A percentile compares a stretch with the other conserved stretches of the same genome.
These are phyloP conservation scores for Hirtodrosophila cameraria DNA, from an alignment of 2,888 invertebrate species.

Conservation along the genomic window DNA sequence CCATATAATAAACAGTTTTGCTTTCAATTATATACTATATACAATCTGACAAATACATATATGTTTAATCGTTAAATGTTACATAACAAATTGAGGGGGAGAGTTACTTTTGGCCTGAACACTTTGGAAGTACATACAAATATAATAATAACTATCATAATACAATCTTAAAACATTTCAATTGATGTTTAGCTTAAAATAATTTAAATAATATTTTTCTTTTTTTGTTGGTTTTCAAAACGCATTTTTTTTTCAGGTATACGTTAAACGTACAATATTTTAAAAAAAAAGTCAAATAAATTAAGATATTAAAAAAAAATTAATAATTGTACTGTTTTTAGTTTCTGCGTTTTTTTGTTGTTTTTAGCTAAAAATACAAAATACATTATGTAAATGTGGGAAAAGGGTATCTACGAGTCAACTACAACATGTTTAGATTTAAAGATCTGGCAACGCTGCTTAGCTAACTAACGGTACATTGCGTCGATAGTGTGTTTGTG, in stretches of 20 bases:
- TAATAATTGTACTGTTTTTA: conserved; percentile 57
- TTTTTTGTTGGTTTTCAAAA: conserved; percentile 51
- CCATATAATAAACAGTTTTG: conserved; percentile 1
- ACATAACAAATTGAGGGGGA: conserved; percentile 9
- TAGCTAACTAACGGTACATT: conserved; percentile 31
- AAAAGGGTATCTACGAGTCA: not conserved
- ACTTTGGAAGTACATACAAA: conserved; percentile 70
- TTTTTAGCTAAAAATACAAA: too few relatives aligned
- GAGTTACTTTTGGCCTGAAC: conserved; percentile 77
- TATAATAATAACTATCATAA: conserved; percentile 48
- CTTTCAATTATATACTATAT: conserved; percentile 30
- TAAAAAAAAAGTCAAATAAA: conserved; percentile 35
- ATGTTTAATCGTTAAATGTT: conserved; percentile 17
- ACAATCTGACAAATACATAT: conserved; percentile 30
- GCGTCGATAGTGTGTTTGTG: conserved; percentile 4
- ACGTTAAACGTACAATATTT: conserved; percentile 46
- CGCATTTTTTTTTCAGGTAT: conserved; percentile 25
- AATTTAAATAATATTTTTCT: conserved; percentile 12
- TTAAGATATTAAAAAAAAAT: conserved; percentile 29
- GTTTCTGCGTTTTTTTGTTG: conserved; percentile 50
- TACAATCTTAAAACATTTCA: conserved; percentile 25
- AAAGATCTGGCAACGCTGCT: conserved; percentile 29
- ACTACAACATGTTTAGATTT: not conserved
- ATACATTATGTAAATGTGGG: conserved; percentile 22
- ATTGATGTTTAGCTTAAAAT: conserved; percentile 12